These are phyloP conservation scores for Xanthorhoe spadicearia DNA, from an alignment of 2,888 invertebrate genomes.

Conservation along the genomic window DNA sequence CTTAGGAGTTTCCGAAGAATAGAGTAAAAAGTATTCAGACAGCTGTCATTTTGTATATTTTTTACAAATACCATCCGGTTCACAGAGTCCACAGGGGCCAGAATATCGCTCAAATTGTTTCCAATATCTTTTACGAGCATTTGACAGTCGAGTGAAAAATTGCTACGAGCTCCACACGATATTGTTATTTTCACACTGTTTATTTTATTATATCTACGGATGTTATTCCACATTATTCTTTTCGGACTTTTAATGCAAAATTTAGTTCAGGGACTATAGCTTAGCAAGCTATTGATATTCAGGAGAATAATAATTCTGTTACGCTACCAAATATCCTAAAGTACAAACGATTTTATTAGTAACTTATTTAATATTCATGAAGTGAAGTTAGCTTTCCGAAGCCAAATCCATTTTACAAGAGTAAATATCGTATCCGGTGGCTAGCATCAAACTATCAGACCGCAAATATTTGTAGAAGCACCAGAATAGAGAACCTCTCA, in stretches of 20 bases:
- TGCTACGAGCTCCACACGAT: constrained; percentile 64
- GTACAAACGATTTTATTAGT: constrained; percentile 1
- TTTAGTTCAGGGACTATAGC: too few species aligned
- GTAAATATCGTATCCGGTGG: constrained; percentile 12
- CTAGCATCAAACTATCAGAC: constrained; percentile 20
- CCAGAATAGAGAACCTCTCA: constrained; percentile 39
- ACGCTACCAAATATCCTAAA: constrained; percentile 1
- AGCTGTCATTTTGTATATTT: constrained; percentile 52
- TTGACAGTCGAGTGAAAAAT: constrained; percentile 79
- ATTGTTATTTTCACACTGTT: constrained; percentile 65
- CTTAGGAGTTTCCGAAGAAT: constrained; percentile 18
- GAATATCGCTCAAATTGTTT: constrained; percentile 79
- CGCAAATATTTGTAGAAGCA: constrained; percentile 43
- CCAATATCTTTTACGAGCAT: constrained; percentile 79
- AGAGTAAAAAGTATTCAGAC: constrained; percentile 2
- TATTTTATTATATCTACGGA: constrained; percentile 50
- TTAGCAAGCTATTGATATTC: too few species aligned
- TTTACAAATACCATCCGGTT: constrained; percentile 55
- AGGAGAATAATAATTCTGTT: too few species aligned
- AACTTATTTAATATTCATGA: constrained; percentile 10
- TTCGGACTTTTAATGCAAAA: not conserved
- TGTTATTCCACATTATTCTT: constrained; percentile 14
- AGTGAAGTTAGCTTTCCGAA: constrained; percentile 15
- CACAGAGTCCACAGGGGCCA: constrained; percentile 61
- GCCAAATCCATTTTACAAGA: constrained; percentile 11